A percentile compares a stretch with the other conserved stretches of the same genome.
phyloP scores from a whole-genome alignment of 1,140 invertebrate genomes.

The Planococcus citri region DNA sequence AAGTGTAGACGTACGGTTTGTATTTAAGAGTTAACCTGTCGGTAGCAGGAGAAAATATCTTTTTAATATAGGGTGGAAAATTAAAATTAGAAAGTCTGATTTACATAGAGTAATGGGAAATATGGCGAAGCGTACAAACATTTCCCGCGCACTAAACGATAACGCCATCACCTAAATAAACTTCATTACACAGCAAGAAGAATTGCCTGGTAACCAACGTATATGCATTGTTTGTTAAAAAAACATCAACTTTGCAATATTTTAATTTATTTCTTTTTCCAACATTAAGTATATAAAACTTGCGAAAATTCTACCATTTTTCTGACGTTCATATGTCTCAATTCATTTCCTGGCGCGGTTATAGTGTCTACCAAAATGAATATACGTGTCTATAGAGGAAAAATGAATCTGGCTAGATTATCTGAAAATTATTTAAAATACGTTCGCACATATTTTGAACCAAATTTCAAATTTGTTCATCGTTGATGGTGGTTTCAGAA shows the following conservation, averaged over 20 bases:
- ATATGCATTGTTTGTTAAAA: background rate
- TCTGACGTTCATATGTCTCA: background rate
- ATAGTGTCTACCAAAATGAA: no score
- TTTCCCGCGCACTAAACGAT: constrained; percentile 7
- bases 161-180: constrained; percentile 18
- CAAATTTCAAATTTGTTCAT: no score
- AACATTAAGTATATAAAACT: background rate
- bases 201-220: constrained; percentile 3
- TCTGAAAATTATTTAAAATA: no score
- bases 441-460: no score
- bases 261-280: background rate
- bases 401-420: no score
- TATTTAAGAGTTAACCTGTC: constrained; percentile 15
- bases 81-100: constrained; percentile 20
- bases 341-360: no score
- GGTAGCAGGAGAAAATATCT: constrained; percentile 18
- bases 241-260: background rate
- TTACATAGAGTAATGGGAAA: constrained; percentile 19
- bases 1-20: background rate
- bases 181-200: constrained; percentile 17
- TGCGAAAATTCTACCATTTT: background rate
- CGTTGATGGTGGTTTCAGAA: no score
- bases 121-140: constrained; percentile 1
- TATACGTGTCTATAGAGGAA: no score
- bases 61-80: constrained; percentile 20